Conservation (phyloP, 1,140 invertebrate genomes). For the Parasteatoda tepidariorum region DNA sequence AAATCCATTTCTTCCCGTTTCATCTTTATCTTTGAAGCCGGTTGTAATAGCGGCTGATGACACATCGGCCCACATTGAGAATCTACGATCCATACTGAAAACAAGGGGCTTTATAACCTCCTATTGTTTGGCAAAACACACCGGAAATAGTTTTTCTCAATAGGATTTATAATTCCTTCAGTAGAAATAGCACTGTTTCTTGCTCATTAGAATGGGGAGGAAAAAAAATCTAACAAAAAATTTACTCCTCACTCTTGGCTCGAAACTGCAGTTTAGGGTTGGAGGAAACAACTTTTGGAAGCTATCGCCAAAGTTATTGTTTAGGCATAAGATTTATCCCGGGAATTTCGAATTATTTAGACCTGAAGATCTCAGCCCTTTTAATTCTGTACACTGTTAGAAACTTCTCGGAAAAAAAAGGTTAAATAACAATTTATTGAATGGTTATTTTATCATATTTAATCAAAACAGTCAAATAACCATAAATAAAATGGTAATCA, state of each 20-base stretch:
- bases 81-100: slow-evolving; percentile 45
- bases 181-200: slow-evolving; percentile 37
- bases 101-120: slow-evolving; percentile 51
- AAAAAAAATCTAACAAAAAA: slow-evolving; percentile 7
- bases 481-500: too few relatives aligned
- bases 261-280: not conserved
- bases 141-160: slow-evolving; percentile 51
- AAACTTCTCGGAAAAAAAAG: too few relatives aligned
- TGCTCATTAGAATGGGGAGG: not conserved
- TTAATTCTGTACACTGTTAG: too few relatives aligned
- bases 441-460: too few relatives aligned
- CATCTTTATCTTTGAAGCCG: slow-evolving; percentile 61
- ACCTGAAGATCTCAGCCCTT: too few relatives aligned
- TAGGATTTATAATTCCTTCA: slow-evolving; percentile 18
- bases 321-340: not conserved
- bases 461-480: too few relatives aligned
- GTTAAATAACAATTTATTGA: too few relatives aligned
- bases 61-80: slow-evolving; percentile 64
- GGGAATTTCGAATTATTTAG: too few relatives aligned
- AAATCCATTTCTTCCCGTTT: slow-evolving; percentile 24
- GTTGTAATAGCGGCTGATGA: slow-evolving; percentile 60
- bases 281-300: not conserved
- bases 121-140: slow-evolving; percentile 56
- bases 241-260: not conserved
- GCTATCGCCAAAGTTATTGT: not conserved